A percentile compares a stretch with the other conserved stretches of the same genome.
Evolutionary conservation across 2,888 invertebrate species (phyloP).

Genomic region (Leptothorax acervorum): DNA sequence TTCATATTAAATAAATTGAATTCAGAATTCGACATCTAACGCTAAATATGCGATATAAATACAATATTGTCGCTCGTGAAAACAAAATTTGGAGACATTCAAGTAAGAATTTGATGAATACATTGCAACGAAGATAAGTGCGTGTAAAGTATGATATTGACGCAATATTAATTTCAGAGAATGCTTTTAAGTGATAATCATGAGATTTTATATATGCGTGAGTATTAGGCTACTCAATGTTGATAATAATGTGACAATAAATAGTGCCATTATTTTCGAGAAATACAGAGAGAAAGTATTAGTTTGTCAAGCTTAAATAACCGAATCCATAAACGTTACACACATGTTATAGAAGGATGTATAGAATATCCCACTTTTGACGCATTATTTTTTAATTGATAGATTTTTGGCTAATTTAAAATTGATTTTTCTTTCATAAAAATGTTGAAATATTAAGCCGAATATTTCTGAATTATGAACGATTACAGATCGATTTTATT

Average conservation of each 20-base stretch:
- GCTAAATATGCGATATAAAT: conserved; percentile 15
- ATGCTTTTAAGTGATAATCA: background rate
- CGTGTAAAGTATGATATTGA: background rate
- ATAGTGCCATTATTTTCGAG: conserved; percentile 9
- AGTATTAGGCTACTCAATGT: background rate
- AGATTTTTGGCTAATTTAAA: background rate
- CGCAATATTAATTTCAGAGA: background rate
- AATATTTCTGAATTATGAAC: background rate
- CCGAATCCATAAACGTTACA: background rate
- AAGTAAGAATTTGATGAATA: conserved; percentile 18
- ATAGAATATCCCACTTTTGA: background rate
- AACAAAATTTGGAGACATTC: conserved; percentile 35
- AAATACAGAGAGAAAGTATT: background rate
- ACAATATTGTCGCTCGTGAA: conserved; percentile 10
- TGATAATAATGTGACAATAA: background rate
- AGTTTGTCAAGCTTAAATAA: background rate
- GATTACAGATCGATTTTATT: background rate
- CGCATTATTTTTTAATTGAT: background rate
- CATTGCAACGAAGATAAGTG: background rate
- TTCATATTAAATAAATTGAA: conserved; percentile 16
- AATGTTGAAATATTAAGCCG: background rate
- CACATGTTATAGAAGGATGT: background rate
- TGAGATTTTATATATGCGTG: background rate
- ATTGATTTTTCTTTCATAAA: background rate
- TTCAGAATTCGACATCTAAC: conserved; percentile 14